Percentiles rank a stretch among this genome's conserved stretches.
phyloP scores from a whole-genome alignment of 2,888 invertebrate species.

The Netelia fuscicornis region DNA sequence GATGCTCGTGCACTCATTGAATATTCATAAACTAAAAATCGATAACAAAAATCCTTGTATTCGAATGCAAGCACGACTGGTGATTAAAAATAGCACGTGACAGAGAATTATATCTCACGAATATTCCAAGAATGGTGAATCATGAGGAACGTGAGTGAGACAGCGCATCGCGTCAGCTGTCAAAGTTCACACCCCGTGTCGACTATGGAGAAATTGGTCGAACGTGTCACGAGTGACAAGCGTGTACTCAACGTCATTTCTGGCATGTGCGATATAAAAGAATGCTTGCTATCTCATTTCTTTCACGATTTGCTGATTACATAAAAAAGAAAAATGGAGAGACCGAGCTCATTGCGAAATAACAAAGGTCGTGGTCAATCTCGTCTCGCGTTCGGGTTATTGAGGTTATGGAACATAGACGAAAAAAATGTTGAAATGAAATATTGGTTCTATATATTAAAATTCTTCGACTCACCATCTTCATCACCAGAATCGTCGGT shows the following conservation, averaged over 20 bases:
- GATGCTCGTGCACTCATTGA: neutral
- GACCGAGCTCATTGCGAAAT: neutral
- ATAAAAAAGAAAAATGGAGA: neutral
- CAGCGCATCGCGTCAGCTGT: conserved; percentile 77
- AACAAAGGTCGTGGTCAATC: too few species aligned
- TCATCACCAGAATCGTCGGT: conserved; percentile 87
- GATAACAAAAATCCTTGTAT: neutral
- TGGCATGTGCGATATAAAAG: neutral
- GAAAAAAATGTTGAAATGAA: neutral
- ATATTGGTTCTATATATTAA: neutral
- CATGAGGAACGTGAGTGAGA: conserved; percentile 22
- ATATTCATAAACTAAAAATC: too few species aligned
- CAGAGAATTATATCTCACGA: neutral
- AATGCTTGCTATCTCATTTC: neutral
- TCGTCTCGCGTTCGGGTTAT: neutral
- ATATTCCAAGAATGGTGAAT: conserved; percentile 61
- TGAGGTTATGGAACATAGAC: conserved; percentile 21
- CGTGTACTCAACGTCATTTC: neutral
- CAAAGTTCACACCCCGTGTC: conserved; percentile 73
- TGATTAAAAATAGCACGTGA: conserved; percentile 24
- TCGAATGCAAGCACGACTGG: conserved; percentile 3
- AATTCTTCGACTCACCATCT: conserved; percentile 86
- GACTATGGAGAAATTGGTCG: conserved; percentile 9
- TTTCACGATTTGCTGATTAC: neutral
- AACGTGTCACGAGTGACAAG: neutral